Evolutionary conservation across 2,797 vertebrate species (phyloP).

Genomic region (Pampus argenteus): DNA sequence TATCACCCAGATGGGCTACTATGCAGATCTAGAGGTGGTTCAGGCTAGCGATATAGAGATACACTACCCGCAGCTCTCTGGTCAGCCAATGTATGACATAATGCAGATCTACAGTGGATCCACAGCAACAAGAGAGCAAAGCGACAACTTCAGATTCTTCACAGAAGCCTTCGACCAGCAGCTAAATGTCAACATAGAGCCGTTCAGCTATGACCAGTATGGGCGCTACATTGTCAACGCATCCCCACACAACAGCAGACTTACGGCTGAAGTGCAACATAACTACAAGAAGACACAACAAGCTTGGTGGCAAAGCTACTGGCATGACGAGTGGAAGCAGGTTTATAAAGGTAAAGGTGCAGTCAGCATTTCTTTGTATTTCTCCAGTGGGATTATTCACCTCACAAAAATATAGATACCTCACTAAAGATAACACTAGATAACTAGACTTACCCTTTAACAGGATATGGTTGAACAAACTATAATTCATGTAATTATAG

Average conservation of each 20-base stretch:
- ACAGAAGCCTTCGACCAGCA: conserved; percentile 3
- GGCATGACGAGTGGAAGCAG: background rate
- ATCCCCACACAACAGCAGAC: background rate
- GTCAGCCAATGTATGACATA: conserved; percentile 5
- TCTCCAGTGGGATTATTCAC: background rate
- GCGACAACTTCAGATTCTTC: background rate
- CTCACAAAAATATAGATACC: background rate
- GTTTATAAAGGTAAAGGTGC: background rate
- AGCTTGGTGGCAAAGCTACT: background rate
- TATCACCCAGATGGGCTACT: conserved; percentile 41
- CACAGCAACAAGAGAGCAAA: background rate
- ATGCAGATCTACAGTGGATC: conserved; percentile 5
- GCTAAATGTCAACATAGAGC: background rate
- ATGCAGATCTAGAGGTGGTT: background rate
- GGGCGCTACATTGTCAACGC: background rate
- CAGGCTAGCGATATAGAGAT: background rate
- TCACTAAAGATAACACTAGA: no score
- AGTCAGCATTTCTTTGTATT: background rate
- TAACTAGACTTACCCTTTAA: no score
- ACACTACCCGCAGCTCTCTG: background rate
- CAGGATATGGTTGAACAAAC: background rate
- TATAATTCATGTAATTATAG: background rate
- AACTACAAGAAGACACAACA: background rate
- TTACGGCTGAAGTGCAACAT: background rate
- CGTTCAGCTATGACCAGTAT: background rate